Percentiles rank a stretch among this genome's conserved stretches.
Evolutionary conservation across 37 sponge, comb jelly and placozoan genomes (phyloP).

Genomic region (Agelas oroides): DNA sequence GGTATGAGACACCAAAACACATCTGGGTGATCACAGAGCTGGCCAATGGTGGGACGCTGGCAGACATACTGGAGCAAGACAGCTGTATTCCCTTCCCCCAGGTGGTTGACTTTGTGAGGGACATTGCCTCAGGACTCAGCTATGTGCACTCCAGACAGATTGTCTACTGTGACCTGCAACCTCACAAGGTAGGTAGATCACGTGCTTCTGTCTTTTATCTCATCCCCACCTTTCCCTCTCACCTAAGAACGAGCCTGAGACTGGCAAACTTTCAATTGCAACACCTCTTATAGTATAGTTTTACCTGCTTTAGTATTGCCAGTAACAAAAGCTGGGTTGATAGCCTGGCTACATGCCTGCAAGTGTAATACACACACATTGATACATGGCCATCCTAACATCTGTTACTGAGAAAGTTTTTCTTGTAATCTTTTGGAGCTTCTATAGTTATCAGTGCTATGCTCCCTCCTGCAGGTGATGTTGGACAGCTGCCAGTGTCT

Average conservation of each 20-base stretch:
- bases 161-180: conserved; percentile 66
- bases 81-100: conserved; percentile 42
- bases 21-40: conserved; percentile 82
- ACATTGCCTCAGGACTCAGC: conserved; percentile 58
- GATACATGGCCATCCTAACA: too few species aligned
- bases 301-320: too few species aligned
- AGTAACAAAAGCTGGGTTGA: too few species aligned
- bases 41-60: conserved; percentile 70
- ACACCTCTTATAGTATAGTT: too few species aligned
- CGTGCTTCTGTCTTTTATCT: neutral
- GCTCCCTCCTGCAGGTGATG: conserved; percentile 3
- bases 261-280: too few species aligned
- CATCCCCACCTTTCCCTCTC: too few species aligned
- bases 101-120: conserved; percentile 22
- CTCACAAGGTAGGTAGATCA: conserved; percentile 53
- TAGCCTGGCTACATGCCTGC: too few species aligned
- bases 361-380: too few species aligned
- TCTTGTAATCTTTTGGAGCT: too few species aligned
- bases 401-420: too few species aligned
- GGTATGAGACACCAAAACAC: conserved; percentile 84
- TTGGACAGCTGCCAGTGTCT: conserved; percentile 42
- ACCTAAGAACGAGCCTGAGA: too few species aligned
- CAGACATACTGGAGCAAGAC: conserved; percentile 66
- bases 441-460: neutral
- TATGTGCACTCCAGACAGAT: conserved; percentile 49